Conservation (phyloP, 2,113 vertebrate species). For the Otis tarda region DNA sequence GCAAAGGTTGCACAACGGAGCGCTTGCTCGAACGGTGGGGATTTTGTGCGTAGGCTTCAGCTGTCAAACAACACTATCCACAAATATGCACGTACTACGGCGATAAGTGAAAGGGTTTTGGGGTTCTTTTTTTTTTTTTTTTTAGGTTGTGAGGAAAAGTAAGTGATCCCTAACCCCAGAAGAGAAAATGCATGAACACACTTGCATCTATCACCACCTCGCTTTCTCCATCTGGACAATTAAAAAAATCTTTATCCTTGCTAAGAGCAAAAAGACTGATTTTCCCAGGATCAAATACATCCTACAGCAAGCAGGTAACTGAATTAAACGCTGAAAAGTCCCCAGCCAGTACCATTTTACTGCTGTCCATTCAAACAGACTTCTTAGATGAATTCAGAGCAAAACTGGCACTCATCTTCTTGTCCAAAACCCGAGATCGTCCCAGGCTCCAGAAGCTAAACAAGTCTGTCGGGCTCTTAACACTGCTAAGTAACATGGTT, state of each 20-base stretch:
- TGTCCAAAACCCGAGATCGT: neutral
- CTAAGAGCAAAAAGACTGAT: neutral
- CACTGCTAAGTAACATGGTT: neutral
- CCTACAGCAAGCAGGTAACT: neutral
- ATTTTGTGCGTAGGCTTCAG: neutral
- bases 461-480: neutral
- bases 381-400: neutral
- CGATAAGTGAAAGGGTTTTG: neutral
- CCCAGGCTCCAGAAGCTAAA: neutral
- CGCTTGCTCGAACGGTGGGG: neutral
- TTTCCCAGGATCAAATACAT: neutral
- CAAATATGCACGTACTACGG: neutral
- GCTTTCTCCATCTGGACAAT: neutral
- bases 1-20: fast-evolving
- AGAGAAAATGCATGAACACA: neutral
- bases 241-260: neutral
- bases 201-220: neutral
- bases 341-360: neutral
- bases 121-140: neutral
- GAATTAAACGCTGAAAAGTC: neutral
- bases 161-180: neutral
- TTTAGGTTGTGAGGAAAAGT: neutral
- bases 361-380: neutral
- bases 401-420: neutral
- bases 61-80: neutral